These are phyloP conservation scores for Apamea sordens DNA, from an alignment of 2,888 invertebrate species.

Conservation along the genomic window DNA sequence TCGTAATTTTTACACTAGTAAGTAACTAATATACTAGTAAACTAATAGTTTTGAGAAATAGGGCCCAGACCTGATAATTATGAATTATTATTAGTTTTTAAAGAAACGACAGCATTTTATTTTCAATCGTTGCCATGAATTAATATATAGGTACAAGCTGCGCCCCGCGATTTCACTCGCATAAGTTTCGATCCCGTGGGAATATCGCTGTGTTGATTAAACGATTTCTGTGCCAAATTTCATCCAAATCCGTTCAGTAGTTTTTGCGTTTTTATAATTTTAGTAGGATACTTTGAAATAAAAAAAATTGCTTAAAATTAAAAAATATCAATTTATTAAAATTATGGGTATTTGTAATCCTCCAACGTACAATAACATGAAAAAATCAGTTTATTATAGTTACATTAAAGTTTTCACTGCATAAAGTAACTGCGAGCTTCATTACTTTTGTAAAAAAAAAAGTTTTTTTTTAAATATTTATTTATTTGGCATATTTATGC, in stretches of 20 bases:
- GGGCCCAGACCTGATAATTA: no score
- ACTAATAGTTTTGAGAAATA: no score
- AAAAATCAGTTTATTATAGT: conserved; percentile 33
- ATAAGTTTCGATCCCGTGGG: no score
- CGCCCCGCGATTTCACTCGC: no score
- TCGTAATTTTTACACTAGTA: no score
- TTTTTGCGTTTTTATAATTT: no score
- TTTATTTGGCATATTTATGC: conserved; percentile 35
- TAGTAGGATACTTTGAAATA: neutral
- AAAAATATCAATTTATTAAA: conserved; percentile 53
- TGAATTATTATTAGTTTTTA: no score
- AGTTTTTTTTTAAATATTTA: neutral
- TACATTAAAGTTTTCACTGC: neutral
- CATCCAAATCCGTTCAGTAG: no score
- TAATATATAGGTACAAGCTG: neutral
- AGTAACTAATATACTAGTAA: no score
- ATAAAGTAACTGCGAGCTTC: neutral
- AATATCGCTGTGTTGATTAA: no score
- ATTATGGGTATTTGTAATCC: conserved; percentile 25
- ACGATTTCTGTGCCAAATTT: no score
- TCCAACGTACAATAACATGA: conserved; percentile 7
- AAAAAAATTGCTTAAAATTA: conserved; percentile 10
- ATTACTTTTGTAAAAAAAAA: neutral
- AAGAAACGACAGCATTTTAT: neutral
- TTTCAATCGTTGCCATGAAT: neutral